A percentile compares a stretch with the other conserved stretches of the same genome.
Conservation (phyloP, 2,113 vertebrate genomes). For the Ariopsis seemanni region DNA sequence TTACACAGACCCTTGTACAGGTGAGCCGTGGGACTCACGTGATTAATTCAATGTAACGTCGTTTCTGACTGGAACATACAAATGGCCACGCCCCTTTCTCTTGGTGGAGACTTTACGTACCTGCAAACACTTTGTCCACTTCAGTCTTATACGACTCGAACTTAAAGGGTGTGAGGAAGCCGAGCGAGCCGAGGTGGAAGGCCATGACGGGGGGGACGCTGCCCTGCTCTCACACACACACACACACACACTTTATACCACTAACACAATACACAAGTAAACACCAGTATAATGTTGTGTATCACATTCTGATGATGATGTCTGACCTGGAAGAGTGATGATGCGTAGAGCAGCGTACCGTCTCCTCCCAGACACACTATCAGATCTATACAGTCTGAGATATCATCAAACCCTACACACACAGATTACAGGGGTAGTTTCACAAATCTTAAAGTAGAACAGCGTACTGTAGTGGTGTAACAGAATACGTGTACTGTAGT, state of each 20-base stretch:
- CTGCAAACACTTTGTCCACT: slow-evolving; percentile 81
- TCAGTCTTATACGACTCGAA: slow-evolving; percentile 78
- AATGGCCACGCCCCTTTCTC: neutral
- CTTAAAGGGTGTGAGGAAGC: slow-evolving; percentile 79
- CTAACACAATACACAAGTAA: neutral
- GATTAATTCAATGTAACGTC: neutral
- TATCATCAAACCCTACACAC: slow-evolving; percentile 75
- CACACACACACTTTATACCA: slow-evolving; percentile 11
- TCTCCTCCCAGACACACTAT: slow-evolving; percentile 82
- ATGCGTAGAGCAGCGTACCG: slow-evolving; percentile 80
- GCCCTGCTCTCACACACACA: slow-evolving; percentile 38
- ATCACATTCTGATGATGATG: neutral
- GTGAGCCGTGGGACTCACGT: neutral
- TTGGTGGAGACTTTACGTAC: slow-evolving; percentile 48
- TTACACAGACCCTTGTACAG: neutral
- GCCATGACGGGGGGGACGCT: slow-evolving; percentile 82
- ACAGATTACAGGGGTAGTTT: neutral
- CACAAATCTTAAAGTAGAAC: neutral
- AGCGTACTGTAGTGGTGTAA: no score
- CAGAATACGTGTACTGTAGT: no score
- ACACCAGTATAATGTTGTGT: neutral
- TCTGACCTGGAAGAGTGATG: slow-evolving; percentile 78
- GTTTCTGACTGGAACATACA: slow-evolving; percentile 1
- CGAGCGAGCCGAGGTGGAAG: slow-evolving; percentile 78
- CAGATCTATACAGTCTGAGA: slow-evolving; percentile 79